Evolutionary conservation across 2,888 invertebrate species (phyloP).

Genomic region (Platycnemis pennipes): DNA sequence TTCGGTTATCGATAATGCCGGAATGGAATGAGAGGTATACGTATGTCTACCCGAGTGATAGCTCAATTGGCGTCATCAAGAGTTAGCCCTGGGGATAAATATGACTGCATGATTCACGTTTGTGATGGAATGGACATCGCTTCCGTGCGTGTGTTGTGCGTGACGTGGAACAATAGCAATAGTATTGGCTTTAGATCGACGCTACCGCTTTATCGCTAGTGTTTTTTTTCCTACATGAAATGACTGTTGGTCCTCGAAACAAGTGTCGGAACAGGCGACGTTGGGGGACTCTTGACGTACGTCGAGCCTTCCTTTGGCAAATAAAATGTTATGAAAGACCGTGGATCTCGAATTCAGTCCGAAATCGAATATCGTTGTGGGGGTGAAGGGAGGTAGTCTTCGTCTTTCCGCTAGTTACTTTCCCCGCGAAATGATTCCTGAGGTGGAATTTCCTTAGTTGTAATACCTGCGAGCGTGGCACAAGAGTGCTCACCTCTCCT

Average conservation of each 20-base stretch:
- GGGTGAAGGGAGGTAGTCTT: background rate
- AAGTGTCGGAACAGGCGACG: background rate
- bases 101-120: background rate
- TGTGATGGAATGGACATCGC: background rate
- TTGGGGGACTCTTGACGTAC: background rate
- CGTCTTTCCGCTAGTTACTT: background rate
- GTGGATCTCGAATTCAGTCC: background rate
- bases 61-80: background rate
- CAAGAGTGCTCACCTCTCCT: background rate
- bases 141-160: background rate
- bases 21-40: no score
- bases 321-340: background rate
- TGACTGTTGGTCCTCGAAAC: background rate
- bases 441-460: background rate
- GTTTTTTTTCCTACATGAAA: background rate
- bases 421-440: background rate
- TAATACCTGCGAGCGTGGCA: background rate
- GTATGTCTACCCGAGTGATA: background rate
- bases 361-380: background rate
- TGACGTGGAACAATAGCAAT: background rate
- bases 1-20: background rate
- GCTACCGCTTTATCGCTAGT: background rate
- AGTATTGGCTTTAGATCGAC: constrained; percentile 1
- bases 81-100: background rate
- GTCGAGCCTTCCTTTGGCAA: background rate